Evolutionary conservation across 2,888 invertebrate genomes (phyloP), one percentile per base, ranked within the genome.

Genomic region (Nasonia oneida): DNA sequence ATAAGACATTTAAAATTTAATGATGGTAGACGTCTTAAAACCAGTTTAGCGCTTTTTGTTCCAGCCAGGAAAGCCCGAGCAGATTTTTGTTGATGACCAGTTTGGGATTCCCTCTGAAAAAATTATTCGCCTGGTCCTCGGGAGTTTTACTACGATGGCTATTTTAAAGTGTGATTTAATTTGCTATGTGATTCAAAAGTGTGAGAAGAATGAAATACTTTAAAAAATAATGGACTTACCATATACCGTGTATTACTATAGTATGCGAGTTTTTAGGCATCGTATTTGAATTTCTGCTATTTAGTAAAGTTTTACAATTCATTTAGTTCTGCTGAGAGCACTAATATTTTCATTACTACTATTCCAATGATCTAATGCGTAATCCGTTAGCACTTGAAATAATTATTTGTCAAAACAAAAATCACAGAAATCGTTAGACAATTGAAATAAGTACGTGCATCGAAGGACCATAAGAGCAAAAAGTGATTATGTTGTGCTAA

Each of bases 401-500:
- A 29, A 64, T 2, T 64, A 23, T 29, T 23, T 14, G 5, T 67
- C 33, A 14, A 15, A 33, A 70, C 33, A 70, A 70, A 15, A 70
- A 70, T 6, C 29, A 33, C 70, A 18, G 67, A 70, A 70, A 15
- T 70, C 3, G 33, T 33, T 1, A 15, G 67, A 15, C 33, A 33
- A 29, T 29, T 29, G 2, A 70, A 37, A 47, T 47, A 4, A 29
- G 37, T 75, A 50, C 23, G 50, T 29, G 15, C 18, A 33, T 18
- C 57, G 18, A 53, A 77, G 50, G 6, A 33, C 8, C 1, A 33
- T 8, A 14, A 33, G 15, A 14, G 15, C 14, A 77, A 57, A 29
- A 23, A 77, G 14, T n/a, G 39, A 61, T 61, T 39, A 77, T 39
- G 37, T 70, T 70, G 2, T 61, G 77, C 77, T 77, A 61, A 77